Evolutionary conservation across 2,113 vertebrate genomes (phyloP).

Genomic region (Macaca fascicularis): T2T-MFA8v1.1 NC_088378.1:122851501-122852000

Average conservation of each 20-base stretch:
- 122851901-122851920: background rate
- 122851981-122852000: background rate
- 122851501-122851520: background rate
- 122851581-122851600: background rate
- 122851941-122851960: background rate
- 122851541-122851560: background rate
- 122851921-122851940: background rate
- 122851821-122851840: too few species aligned
- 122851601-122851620: background rate
- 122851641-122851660: background rate
- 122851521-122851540: background rate
- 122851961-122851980: background rate
- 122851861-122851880: background rate
- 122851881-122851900: background rate
- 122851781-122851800: background rate
- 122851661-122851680: background rate
- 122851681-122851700: background rate
- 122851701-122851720: background rate
- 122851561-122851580: background rate
- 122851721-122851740: background rate
- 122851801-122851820: background rate
- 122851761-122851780: background rate
- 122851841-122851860: background rate
- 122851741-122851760: background rate
- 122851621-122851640: background rate